phyloP scores from a whole-genome alignment of 1,140 invertebrate species.

The Rhyacophila brunnea region DNA sequence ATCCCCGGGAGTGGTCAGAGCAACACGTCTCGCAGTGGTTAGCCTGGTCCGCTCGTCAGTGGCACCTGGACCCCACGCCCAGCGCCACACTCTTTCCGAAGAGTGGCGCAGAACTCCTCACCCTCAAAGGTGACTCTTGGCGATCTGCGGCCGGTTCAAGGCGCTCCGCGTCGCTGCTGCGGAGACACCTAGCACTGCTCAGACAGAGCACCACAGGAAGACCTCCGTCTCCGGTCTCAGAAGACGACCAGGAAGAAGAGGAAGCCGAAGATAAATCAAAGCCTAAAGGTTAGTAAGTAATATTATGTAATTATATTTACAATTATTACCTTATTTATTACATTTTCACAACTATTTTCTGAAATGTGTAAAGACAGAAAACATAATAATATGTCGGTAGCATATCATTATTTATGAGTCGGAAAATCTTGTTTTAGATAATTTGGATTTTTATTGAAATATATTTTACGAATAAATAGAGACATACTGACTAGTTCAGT shows the following conservation, averaged over 20 bases:
- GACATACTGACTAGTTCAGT: too few species aligned
- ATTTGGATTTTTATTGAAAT: too few species aligned
- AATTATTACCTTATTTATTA: too few species aligned
- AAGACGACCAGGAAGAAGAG: constrained; percentile 15
- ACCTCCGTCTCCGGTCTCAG: constrained; percentile 8
- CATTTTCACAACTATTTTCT: too few species aligned
- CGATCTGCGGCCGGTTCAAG: constrained; percentile 12
- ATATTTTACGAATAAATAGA: too few species aligned
- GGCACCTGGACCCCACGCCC: constrained; percentile 18
- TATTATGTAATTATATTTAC: too few species aligned
- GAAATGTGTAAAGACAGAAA: too few species aligned
- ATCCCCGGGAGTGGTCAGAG: constrained; percentile 22
- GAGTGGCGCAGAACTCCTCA: constrained; percentile 7
- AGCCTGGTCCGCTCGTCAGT: constrained; percentile 26
- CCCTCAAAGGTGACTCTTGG: constrained; percentile 7
- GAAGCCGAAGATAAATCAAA: neutral
- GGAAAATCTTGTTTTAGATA: too few species aligned
- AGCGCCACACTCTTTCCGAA: constrained; percentile 13
- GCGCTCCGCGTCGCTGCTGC: constrained; percentile 19
- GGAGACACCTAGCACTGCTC: constrained; percentile 21
- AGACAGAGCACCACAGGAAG: constrained; percentile 21
- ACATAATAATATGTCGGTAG: too few species aligned
- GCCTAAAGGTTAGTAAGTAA: constrained; percentile 25
- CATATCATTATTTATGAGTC: too few species aligned
- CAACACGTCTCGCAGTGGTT: constrained; percentile 26